These are phyloP conservation scores for Ophioninae sp. DNA, from an alignment of 2,888 invertebrate genomes.

Conservation along the genomic window DNA sequence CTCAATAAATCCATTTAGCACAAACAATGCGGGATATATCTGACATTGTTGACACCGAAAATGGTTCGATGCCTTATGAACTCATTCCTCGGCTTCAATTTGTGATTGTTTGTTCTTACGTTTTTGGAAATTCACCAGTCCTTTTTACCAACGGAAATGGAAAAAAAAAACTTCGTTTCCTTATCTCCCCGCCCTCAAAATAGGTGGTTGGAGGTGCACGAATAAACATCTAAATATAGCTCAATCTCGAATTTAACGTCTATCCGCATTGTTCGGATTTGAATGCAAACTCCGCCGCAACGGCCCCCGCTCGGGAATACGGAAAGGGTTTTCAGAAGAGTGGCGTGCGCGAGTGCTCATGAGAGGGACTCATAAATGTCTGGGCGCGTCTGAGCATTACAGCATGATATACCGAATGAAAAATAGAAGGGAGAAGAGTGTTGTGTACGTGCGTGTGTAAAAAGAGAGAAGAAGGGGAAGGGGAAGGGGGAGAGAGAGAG, in stretches of 20 bases:
- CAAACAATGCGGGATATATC: too few species aligned
- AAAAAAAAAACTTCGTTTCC: too few species aligned
- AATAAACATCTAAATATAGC: constrained; percentile 16
- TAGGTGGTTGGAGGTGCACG: neutral
- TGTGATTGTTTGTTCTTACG: too few species aligned
- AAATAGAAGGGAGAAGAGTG: neutral
- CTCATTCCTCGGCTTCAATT: too few species aligned
- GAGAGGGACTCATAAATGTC: constrained; percentile 57
- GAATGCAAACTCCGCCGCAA: constrained; percentile 39
- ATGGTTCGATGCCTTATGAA: too few species aligned
- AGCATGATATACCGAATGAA: constrained; percentile 12
- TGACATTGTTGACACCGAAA: too few species aligned
- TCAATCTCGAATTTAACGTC: neutral
- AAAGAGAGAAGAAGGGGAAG: neutral
- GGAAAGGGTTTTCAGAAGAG: constrained; percentile 47
- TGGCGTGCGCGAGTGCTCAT: constrained; percentile 55
- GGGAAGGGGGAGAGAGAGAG: neutral
- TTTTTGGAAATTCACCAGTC: too few species aligned
- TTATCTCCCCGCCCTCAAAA: too few species aligned
- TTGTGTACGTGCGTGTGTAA: neutral
- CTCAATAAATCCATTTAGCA: too few species aligned
- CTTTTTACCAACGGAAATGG: too few species aligned
- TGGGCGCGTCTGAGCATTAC: constrained; percentile 53
- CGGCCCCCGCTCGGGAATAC: constrained; percentile 15
- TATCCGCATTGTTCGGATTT: constrained; percentile 51